These are phyloP conservation scores for Ephydatia muelleri DNA, from an alignment of 37 sponge, comb jelly and placozoan species.

Conservation along the genomic window DNA sequence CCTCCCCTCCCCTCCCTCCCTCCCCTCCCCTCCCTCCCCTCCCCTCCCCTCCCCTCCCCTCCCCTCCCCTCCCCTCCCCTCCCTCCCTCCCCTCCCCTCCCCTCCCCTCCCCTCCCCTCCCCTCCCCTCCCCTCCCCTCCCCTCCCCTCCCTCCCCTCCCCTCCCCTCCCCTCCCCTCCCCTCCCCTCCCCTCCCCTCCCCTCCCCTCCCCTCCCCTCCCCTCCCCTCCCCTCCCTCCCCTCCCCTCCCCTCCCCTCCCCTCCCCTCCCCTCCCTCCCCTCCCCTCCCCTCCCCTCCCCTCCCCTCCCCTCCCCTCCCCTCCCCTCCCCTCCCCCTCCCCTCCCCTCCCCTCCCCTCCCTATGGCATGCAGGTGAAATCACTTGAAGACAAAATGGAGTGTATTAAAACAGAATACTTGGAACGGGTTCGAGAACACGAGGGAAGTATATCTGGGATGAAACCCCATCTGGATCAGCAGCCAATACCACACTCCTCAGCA, in stretches of 20 bases:
- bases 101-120: too few species aligned
- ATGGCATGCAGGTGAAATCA: slow-evolving; percentile 9
- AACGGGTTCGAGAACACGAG: slow-evolving; percentile 30
- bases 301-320: slow-evolving; percentile 14
- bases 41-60: not conserved
- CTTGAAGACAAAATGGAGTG: slow-evolving; percentile 18
- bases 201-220: not conserved
- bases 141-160: not conserved
- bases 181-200: not conserved
- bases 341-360: not conserved
- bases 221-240: not conserved
- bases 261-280: not conserved
- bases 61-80: not conserved
- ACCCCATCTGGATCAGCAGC: not conserved
- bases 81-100: not conserved
- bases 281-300: slow-evolving; percentile 7
- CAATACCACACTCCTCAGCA: too few species aligned
- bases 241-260: slow-evolving; percentile 41
- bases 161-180: not conserved
- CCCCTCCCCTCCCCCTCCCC: not conserved
- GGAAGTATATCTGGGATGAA: slow-evolving; percentile 3
- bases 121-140: not conserved
- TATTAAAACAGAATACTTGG: slow-evolving; percentile 8
- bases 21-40: not conserved
- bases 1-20: not conserved